Conservation (phyloP, 1,140 invertebrate genomes). For the Trachymyrmex cornetzi region DNA sequence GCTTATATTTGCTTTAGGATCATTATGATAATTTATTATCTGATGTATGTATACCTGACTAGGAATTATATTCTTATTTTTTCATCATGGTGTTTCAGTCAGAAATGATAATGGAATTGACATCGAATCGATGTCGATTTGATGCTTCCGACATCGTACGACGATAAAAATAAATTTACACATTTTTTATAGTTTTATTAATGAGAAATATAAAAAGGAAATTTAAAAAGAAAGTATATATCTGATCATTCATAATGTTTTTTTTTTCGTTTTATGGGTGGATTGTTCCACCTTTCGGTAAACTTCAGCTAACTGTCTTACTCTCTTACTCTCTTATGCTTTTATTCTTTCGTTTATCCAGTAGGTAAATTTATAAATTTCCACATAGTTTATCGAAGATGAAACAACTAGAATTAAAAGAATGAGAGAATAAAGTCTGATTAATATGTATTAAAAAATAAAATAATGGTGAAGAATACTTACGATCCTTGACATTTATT, state of each 20-base stretch:
- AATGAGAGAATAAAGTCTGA: neutral
- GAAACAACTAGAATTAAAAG: too few relatives aligned
- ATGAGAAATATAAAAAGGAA: neutral
- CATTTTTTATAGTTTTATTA: neutral
- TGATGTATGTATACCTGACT: neutral
- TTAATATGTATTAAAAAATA: neutral
- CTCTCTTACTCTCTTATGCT: too few relatives aligned
- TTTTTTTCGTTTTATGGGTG: neutral
- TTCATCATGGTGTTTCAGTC: neutral
- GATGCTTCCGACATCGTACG: too few relatives aligned
- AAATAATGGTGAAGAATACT: neutral
- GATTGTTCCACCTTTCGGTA: too few relatives aligned
- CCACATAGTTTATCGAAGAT: too few relatives aligned
- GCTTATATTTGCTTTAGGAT: conserved; percentile 6
- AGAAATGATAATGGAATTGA: too few relatives aligned
- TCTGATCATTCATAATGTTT: neutral
- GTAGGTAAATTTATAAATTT: too few relatives aligned
- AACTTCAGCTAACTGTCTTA: too few relatives aligned
- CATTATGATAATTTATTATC: neutral
- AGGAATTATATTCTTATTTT: neutral
- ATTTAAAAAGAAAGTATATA: neutral
- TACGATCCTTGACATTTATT: neutral
- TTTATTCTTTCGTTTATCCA: too few relatives aligned
- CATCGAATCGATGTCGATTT: too few relatives aligned
- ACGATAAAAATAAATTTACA: too few relatives aligned